Base-by-base conservation (phyloP, 1,140 invertebrate genomes). In the Drosophila tsacasi region DNA sequence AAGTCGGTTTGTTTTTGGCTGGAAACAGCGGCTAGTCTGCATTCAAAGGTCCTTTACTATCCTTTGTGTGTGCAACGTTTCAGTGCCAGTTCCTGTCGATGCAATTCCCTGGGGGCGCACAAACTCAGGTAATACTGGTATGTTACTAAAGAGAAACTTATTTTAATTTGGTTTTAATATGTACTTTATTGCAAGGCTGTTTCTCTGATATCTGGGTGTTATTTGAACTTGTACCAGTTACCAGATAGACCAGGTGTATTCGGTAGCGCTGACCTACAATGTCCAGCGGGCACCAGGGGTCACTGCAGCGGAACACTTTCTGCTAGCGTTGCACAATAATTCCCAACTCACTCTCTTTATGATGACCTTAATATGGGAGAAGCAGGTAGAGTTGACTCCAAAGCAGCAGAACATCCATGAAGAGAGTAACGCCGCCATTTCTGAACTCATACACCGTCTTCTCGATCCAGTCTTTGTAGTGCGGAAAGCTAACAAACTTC, bases 401-500 rank as follows among this genome's bases (percentile, higher is more conserved):
- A 25, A 13, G 7, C 5, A 55, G 32, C 32, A 55, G 15, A 6
- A 37, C 15, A 2, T 21, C 15, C 3, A 50, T 1, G 19, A 21
- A 17, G 3, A 8, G 19, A 4, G 5, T 40, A 8, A 5, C 1
- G 1, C 13, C 35, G 4, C n/a, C 23, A 21, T 32, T 40, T 27
- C n/a, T 12, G 1, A 23, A 25, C 0, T 0, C 4, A 3, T 8
- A 2, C 1, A 85, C 17, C 0, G 58, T 75, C 0, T 2, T 6
- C 0, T 60, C 8, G 5, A 89, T 37, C 83, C 83, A 87, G 0
- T 39, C 0, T 5, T 46, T 60, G 5, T 75, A 40, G 15, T 40
- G 1, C 0, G 15, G 13, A 30, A 57, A 78, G 25, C 69, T 89
- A 1, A 68, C 9, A 60, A 87, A 87, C 25, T 78, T 83, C 5